Evolutionary conservation across 92 coral and sea anemone genomes (phyloP).

Genomic region (Phenganax stokvisi): DNA sequence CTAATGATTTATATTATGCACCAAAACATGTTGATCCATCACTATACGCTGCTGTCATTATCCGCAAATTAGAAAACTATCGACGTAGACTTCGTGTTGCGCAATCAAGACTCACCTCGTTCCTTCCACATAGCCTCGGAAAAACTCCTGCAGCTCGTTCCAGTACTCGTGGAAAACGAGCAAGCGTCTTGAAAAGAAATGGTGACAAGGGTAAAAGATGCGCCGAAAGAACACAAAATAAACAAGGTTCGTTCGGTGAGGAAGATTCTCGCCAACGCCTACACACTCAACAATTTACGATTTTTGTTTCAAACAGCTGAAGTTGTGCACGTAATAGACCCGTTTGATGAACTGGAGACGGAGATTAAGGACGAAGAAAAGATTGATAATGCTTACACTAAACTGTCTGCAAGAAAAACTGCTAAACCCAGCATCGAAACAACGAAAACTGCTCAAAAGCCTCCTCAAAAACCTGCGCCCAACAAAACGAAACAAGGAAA

Average conservation of each 20-base stretch:
- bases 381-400: neutral
- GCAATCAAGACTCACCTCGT: conserved; percentile 2
- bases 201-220: no score
- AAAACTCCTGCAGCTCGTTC: neutral
- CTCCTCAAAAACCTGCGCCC: neutral
- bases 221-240: no score
- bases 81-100: conserved; percentile 13
- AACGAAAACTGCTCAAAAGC: neutral
- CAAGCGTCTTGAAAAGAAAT: no score
- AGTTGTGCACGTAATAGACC: conserved; percentile 4
- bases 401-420: neutral
- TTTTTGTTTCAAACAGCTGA: neutral
- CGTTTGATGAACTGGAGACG: neutral
- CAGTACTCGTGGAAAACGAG: neutral
- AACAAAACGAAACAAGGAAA: neutral
- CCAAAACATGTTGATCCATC: neutral
- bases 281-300: no score
- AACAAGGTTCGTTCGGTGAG: neutral
- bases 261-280: neutral
- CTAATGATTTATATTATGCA: conserved; percentile 5
- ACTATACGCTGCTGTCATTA: conserved; percentile 5
- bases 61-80: conserved; percentile 27
- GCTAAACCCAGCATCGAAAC: neutral
- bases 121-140: neutral
- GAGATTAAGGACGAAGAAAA: neutral